Evolutionary conservation across 2,888 invertebrate species (phyloP), one percentile per base, ranked within the genome.

Genomic region (Alloscopus bannaensis): DNA sequence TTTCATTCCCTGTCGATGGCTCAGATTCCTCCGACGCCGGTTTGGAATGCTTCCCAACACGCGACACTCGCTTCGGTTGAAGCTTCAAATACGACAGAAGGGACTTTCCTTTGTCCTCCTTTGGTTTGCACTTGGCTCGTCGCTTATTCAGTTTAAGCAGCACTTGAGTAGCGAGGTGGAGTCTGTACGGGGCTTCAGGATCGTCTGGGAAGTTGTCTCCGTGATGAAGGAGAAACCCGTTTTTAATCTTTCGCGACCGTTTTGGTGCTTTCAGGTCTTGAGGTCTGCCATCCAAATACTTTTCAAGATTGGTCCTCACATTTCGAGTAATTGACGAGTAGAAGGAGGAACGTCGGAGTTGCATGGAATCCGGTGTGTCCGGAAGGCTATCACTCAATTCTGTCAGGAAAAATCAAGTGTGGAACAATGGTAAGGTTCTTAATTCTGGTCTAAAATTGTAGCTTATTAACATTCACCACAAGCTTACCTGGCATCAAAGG

Each of bases 201-300:
- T 86, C 81, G 28, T 86, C 83, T n/a, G 86, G 86, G 69, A 76
- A 84, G 65, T 86, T 86, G 45, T 86, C 86, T 3, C 86, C 86
- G 59, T 86, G 86, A 76, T 86, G 82, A 0, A 86, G 73, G 13
- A 86, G 80, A 47, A 83, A 86, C 1, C 82, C 81, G 50, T 84
- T 86, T 59, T 84, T 84, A 1, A 83, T 55, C 28, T 84, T 80
- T 31, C 83, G 83, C 28, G 84, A 69, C n/a, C 83, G 64, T 22
- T 71, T 52, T 20, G 73, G 47, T 6, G 68, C 36, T 24, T 75
- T 77, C n/a, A 69, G 31, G 18, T 62, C 71, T n/a, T 29, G 64
- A 0, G 73, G 73, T 55, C 84, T 80, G 1, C 86, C 86, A 71
- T 86, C 86, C 60, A 86, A 73, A 60, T 84, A 84, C 59, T 85